Base-by-base conservation (phyloP, 2,888 invertebrate genomes). In the Zelleria hepariella region DNA sequence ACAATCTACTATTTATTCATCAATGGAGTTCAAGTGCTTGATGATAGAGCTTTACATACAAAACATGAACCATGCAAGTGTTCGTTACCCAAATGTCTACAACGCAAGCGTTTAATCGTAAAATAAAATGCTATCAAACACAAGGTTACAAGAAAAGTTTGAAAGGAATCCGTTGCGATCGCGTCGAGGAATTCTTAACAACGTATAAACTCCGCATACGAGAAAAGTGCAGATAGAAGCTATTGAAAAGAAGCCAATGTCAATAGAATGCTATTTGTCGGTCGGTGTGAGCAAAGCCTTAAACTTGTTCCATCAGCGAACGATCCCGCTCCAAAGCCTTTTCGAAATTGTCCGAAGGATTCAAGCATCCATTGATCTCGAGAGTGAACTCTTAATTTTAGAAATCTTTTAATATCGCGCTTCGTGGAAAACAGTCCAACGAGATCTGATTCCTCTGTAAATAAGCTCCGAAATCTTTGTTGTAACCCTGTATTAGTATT, bases 81-180 rank as follows among this genome's bases (percentile, higher is more conserved):
- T 5, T 58, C 6, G 27, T 32, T 55, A 25, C 58, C 25, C 32
- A 26, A 25, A 27, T 7, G 15, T 21, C 23, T 25, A 58, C 4
- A 51, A 27, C 8, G 51, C 48, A 49, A 61, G 64, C 68, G 70
- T 79, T 82, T 80, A 79, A 77, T 76, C 68, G 75, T 76, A 77
- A 74, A 74, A 21, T 49, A 49, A 49, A 18, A 49, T 21, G 49
- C 18, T 15, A 42, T 1, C 10, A 42, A 42, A 42, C 32, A 42
- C 32, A 15, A 15, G 32, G 32, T 42, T 42, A 42, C 32, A 42
- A 42, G 32, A 42, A 42, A 42, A 42, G n/a, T 15, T 42, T 15
- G 32, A 42, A 10, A 15, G 10, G 0, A 42, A 42, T 10, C 32
- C 32, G 15, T 42, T 42, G 15, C 15, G 32, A 2, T 42, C 32